Evolutionary conservation across 2,888 invertebrate species (phyloP).

Genomic region (Protophormia terraenovae): DNA sequence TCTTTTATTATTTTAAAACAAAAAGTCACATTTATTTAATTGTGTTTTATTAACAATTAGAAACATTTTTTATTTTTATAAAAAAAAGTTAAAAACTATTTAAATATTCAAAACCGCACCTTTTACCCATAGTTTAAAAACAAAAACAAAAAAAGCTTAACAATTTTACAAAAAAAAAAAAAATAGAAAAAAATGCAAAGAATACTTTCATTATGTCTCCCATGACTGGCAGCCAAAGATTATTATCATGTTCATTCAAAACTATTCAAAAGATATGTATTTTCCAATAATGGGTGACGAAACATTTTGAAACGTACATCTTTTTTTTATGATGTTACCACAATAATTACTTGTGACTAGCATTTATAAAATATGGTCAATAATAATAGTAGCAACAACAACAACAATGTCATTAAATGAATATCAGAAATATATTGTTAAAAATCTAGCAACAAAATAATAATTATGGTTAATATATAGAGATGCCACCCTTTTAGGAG

Average conservation of each 20-base stretch:
- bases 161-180: background rate
- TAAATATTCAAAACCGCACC: slow-evolving; percentile 26
- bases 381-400: no score
- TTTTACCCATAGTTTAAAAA: background rate
- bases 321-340: slow-evolving; percentile 18
- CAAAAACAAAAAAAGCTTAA: background rate
- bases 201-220: slow-evolving; percentile 59
- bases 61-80: background rate
- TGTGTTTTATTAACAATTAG: slow-evolving; percentile 7
- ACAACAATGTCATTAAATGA: slow-evolving; percentile 25
- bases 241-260: slow-evolving; percentile 23
- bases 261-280: slow-evolving; percentile 3
- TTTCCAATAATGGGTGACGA: slow-evolving; percentile 32
- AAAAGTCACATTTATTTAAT: slow-evolving; percentile 26
- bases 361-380: slow-evolving; percentile 43
- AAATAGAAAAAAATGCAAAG: background rate
- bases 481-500: slow-evolving; percentile 61
- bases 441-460: background rate
- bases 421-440: background rate
- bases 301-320: slow-evolving; percentile 58
- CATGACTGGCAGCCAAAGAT: slow-evolving; percentile 34
- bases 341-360: slow-evolving; percentile 58
- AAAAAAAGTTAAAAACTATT: background rate
- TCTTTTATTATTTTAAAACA: background rate
- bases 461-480: slow-evolving; percentile 56